Evolutionary conservation across 2,113 vertebrate genomes (phyloP).

Genomic region (Oostethus manadensis): DNA sequence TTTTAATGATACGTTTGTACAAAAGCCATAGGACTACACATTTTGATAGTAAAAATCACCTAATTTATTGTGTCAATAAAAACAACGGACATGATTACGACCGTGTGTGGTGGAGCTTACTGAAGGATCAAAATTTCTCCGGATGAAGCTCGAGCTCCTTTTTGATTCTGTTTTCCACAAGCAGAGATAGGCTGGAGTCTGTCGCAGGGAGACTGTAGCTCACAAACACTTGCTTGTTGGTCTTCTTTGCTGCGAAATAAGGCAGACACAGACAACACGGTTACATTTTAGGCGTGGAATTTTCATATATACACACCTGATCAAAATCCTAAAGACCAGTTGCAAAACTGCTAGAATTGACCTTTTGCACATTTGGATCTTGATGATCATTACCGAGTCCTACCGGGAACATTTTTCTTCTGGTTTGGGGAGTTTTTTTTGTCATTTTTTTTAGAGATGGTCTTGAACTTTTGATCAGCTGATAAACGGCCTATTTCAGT

Average conservation of each 20-base stretch:
- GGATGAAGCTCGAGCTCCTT: slow-evolving; percentile 89
- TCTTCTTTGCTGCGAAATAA: slow-evolving; percentile 85
- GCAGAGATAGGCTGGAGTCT: slow-evolving; percentile 77
- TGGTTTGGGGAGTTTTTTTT: too few relatives aligned
- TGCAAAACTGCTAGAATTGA: too few relatives aligned
- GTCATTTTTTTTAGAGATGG: too few relatives aligned
- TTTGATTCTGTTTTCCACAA: slow-evolving; percentile 91
- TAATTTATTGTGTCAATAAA: slow-evolving; percentile 72
- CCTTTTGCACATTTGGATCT: too few relatives aligned
- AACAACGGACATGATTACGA: slow-evolving; percentile 39
- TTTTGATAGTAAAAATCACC: slow-evolving; percentile 74
- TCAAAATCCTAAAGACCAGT: too few relatives aligned
- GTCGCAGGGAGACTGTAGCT: slow-evolving; percentile 86
- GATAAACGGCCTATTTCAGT: too few relatives aligned
- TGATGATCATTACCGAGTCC: too few relatives aligned
- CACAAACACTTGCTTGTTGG: slow-evolving; percentile 91
- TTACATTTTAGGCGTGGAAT: not conserved
- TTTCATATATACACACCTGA: too few relatives aligned
- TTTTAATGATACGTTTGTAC: slow-evolving; percentile 74
- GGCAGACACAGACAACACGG: slow-evolving; percentile 16
- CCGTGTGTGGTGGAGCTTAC: slow-evolving; percentile 2
- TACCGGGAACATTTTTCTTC: too few relatives aligned
- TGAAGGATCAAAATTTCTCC: slow-evolving; percentile 77
- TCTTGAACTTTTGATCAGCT: too few relatives aligned
- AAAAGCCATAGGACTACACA: slow-evolving; percentile 70